A percentile compares a stretch with the other conserved stretches of the same genome.
Conservation (phyloP, 1,140 invertebrate species). For the Diorhabda sublineata region DNA sequence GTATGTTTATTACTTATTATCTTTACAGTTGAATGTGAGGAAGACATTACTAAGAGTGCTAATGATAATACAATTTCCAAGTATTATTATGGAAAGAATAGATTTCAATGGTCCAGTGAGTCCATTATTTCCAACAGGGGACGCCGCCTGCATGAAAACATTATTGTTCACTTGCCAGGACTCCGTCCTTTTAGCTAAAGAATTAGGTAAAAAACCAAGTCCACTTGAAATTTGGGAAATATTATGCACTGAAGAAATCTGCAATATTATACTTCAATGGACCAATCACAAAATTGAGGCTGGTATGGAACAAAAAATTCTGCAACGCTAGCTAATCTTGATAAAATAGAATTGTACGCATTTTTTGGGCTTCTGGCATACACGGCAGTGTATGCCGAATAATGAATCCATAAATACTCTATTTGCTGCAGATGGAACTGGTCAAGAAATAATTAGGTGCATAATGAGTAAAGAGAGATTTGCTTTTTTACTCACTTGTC, state of each 20-base stretch:
- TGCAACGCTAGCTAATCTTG: neutral
- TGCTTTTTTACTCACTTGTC: neutral
- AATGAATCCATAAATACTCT: neutral
- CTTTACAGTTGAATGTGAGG: neutral
- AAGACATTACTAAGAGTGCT: neutral
- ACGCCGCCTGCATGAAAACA: neutral
- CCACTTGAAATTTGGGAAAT: neutral
- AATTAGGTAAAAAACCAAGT: neutral
- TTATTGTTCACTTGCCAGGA: constrained; percentile 1
- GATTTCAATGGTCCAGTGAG: constrained; percentile 4
- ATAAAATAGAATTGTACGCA: neutral
- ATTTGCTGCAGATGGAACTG: constrained; percentile 4
- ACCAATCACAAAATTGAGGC: neutral
- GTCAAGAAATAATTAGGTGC: neutral
- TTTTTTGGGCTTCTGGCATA: constrained; percentile 4
- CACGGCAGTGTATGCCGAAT: neutral
- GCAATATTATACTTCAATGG: constrained; percentile 2
- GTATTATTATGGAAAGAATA: neutral
- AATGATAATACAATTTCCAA: neutral
- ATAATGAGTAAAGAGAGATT: no score
- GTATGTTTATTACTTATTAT: constrained; percentile 9
- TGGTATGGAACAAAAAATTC: neutral
- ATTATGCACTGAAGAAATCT: constrained; percentile 2
- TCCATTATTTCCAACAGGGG: constrained; percentile 3
- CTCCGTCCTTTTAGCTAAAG: constrained; percentile 1